Percentiles rank a stretch among this genome's conserved stretches.
phyloP scores from a whole-genome alignment of 1,140 invertebrate genomes.

The Papilio machaon region DNA sequence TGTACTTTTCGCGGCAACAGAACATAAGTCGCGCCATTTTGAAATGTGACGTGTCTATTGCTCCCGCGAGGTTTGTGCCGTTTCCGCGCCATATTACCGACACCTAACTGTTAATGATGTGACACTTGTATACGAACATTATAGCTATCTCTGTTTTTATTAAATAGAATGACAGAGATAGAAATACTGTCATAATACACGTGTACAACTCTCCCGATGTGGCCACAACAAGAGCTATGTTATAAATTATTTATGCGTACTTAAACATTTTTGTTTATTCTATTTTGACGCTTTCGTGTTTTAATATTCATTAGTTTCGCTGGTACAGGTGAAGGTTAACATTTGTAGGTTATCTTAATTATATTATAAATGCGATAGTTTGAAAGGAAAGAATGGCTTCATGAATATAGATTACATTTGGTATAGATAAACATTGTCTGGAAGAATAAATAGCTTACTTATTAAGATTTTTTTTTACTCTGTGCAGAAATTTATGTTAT shows the following conservation, averaged over 20 bases:
- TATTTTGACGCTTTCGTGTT: slow-evolving; percentile 1
- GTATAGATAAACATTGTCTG: too few relatives aligned
- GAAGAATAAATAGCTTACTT: too few relatives aligned
- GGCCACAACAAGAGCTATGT: neutral
- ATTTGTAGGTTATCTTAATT: neutral
- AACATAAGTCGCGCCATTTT: neutral
- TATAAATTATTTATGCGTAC: neutral
- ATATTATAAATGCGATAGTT: neutral
- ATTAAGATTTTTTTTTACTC: too few relatives aligned
- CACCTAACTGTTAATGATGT: neutral
- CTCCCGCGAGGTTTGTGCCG: neutral
- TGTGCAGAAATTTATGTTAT: too few relatives aligned
- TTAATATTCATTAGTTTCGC: slow-evolving; percentile 1
- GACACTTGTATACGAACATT: neutral
- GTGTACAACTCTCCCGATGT: neutral
- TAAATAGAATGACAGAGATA: neutral
- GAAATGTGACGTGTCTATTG: slow-evolving; percentile 2
- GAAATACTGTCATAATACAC: neutral
- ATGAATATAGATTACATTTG: too few relatives aligned
- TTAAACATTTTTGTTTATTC: slow-evolving; percentile 17
- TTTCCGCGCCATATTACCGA: neutral
- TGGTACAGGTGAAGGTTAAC: neutral
- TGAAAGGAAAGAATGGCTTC: too few relatives aligned
- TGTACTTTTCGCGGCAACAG: neutral
- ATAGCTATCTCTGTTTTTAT: neutral